A percentile compares a stretch with the other conserved stretches of the same genome.
Conservation (phyloP, 2,113 vertebrate species). For the Cranoglanis bouderius region DNA sequence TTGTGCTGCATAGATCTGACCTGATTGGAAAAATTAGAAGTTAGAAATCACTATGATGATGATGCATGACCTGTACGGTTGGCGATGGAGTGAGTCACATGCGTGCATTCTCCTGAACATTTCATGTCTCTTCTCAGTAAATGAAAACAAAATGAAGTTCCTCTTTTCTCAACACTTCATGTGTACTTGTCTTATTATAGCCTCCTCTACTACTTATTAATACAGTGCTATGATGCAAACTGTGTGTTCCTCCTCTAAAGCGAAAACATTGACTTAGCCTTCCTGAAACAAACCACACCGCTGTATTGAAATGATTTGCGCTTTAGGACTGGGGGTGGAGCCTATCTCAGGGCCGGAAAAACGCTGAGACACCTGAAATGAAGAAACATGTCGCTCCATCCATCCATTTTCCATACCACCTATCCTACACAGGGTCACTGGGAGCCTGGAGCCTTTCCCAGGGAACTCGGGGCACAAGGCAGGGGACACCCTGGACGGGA, state of each 20-base stretch:
- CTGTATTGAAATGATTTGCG: neutral
- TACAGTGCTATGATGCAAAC: neutral
- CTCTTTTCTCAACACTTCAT: constrained; percentile 35
- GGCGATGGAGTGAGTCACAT: neutral
- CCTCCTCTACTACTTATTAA: neutral
- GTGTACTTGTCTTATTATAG: neutral
- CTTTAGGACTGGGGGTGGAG: neutral
- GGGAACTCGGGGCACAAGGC: too few species aligned
- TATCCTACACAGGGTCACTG: too few species aligned
- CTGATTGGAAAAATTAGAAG: neutral
- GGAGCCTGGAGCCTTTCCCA: too few species aligned
- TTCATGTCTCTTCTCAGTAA: constrained; percentile 14
- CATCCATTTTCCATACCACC: too few species aligned
- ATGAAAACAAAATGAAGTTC: constrained; percentile 26
- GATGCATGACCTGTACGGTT: neutral
- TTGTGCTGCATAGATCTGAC: neutral
- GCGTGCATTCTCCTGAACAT: neutral
- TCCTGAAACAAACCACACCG: neutral
- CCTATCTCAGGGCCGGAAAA: neutral
- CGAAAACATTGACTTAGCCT: neutral
- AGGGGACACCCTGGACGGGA: too few species aligned
- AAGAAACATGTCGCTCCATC: neutral
- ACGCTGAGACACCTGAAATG: neutral
- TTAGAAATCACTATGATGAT: neutral
- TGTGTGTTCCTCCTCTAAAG: too few species aligned